phyloP scores from a whole-genome alignment of 2,113 vertebrate genomes.

The Callospermophilus lateralis region DNA sequence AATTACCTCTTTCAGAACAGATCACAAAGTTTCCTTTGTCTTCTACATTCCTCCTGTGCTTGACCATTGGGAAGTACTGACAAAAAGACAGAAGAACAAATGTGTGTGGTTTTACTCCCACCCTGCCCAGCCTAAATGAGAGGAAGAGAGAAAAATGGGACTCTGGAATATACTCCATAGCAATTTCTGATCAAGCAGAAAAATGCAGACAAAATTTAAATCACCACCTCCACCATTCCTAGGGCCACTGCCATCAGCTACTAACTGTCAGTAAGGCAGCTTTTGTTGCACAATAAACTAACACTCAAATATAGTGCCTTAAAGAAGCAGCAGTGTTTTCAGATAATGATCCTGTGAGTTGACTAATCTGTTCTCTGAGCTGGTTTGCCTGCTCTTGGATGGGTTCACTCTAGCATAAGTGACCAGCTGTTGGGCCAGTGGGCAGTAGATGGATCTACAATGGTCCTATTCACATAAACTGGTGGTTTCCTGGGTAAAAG shows the following conservation, averaged over 20 bases:
- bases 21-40: not conserved
- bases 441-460: not conserved
- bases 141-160: not conserved
- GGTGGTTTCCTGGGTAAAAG: no score
- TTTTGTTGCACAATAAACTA: not conserved
- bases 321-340: not conserved
- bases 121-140: not conserved
- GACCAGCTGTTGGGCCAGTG: not conserved
- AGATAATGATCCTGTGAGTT: not conserved
- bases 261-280: not conserved
- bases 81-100: not conserved
- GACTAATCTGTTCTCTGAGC: not conserved
- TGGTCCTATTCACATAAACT: not conserved
- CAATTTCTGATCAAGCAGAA: not conserved
- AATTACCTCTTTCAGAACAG: not conserved
- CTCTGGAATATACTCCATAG: not conserved
- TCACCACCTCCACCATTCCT: not conserved
- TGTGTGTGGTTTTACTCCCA: not conserved
- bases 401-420: not conserved
- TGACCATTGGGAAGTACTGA: not conserved
- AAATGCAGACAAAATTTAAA: not conserved
- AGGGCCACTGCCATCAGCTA: not conserved
- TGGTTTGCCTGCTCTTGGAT: not conserved
- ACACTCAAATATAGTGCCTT: not conserved
- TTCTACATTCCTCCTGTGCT: not conserved